A percentile compares a stretch with the other conserved stretches of the same genome.
These are phyloP conservation scores for Teleopsis dalmanni DNA, from an alignment of 1,140 invertebrate genomes.

Conservation along the genomic window DNA sequence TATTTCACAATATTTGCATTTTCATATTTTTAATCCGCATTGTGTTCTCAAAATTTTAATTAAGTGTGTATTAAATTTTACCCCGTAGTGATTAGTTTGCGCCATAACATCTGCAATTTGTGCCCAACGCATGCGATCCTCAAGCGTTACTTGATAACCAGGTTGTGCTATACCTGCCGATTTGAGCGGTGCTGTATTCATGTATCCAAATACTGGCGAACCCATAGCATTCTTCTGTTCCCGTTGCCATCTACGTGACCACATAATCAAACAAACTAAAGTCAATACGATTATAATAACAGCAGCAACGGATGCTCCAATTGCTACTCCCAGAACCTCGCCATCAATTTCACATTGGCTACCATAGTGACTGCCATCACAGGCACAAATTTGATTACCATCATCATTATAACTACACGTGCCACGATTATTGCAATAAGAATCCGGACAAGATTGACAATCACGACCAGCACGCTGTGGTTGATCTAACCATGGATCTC, in stretches of 20 bases:
- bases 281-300: slow-evolving; percentile 82
- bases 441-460: slow-evolving; percentile 67
- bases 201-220: slow-evolving; percentile 75
- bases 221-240: slow-evolving; percentile 72
- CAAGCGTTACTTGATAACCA: slow-evolving; percentile 61
- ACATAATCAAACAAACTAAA: slow-evolving; percentile 78
- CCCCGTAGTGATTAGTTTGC: slow-evolving; percentile 73
- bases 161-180: slow-evolving; percentile 54
- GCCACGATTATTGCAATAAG: slow-evolving; percentile 76
- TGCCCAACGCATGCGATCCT: slow-evolving; percentile 73
- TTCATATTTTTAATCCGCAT: too few species aligned
- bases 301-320: slow-evolving; percentile 80
- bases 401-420: slow-evolving; percentile 66
- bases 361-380: slow-evolving; percentile 79
- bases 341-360: slow-evolving; percentile 82
- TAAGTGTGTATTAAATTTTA: too few species aligned
- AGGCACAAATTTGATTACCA: slow-evolving; percentile 71
- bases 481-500: slow-evolving; percentile 60
- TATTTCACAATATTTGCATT: too few species aligned
- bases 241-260: slow-evolving; percentile 83
- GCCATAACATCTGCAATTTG: slow-evolving; percentile 78
- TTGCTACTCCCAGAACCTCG: slow-evolving; percentile 81
- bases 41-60: too few species aligned
- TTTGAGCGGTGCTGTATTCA: slow-evolving; percentile 65
- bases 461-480: slow-evolving; percentile 58